phyloP scores from a whole-genome alignment of 1,140 invertebrate genomes.

The Rhynchophorus ferrugineus region DNA sequence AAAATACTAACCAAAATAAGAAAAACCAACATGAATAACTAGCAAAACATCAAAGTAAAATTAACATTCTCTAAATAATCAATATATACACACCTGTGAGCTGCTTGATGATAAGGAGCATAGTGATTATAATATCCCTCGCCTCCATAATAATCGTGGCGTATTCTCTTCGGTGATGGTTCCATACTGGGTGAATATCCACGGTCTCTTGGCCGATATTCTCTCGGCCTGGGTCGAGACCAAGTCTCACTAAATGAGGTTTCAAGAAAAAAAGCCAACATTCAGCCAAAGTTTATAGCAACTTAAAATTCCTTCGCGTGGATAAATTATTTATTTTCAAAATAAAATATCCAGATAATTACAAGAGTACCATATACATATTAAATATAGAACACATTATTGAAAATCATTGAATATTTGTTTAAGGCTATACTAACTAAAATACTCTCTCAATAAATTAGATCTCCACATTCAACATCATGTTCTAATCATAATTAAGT shows the following conservation, averaged over 20 bases:
- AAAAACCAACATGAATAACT: not conserved
- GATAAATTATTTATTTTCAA: too few relatives aligned
- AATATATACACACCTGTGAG: constrained; percentile 34
- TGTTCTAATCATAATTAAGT: too few relatives aligned
- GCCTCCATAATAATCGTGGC: constrained; percentile 53
- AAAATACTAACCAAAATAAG: constrained; percentile 6
- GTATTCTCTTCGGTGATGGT: constrained; percentile 72
- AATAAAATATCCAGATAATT: too few relatives aligned
- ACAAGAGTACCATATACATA: too few relatives aligned
- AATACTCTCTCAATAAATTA: too few relatives aligned
- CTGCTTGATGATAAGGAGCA: constrained; percentile 43
- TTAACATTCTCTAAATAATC: not conserved
- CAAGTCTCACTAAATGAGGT: constrained; percentile 51
- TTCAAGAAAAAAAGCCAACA: too few relatives aligned
- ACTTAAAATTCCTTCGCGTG: too few relatives aligned
- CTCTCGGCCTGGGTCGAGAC: constrained; percentile 49
- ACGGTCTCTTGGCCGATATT: constrained; percentile 51
- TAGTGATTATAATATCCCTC: constrained; percentile 47
- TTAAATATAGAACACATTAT: too few relatives aligned
- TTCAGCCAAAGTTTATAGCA: too few relatives aligned
- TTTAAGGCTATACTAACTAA: too few relatives aligned
- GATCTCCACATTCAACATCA: too few relatives aligned
- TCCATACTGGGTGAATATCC: constrained; percentile 77
- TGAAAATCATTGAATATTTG: too few relatives aligned
- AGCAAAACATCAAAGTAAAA: constrained; percentile 4